phyloP scores from a whole-genome alignment of 2,888 invertebrate species.

The Drosophila mimica region DNA sequence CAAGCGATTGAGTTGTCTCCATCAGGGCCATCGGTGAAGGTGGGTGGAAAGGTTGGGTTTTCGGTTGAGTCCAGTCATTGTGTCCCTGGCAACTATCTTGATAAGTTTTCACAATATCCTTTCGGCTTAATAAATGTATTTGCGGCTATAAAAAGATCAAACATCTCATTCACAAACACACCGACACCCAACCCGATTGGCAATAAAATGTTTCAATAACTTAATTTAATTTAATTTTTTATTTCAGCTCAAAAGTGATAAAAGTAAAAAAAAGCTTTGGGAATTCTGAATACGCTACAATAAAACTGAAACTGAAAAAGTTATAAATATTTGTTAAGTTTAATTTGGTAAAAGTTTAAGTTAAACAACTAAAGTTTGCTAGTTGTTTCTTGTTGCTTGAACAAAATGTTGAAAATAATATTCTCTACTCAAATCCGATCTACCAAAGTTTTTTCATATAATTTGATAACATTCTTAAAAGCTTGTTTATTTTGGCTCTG shows the following conservation, averaged over 20 bases:
- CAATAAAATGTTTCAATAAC: constrained; percentile 71
- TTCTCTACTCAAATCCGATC: not conserved
- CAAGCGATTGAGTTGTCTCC: constrained; percentile 61
- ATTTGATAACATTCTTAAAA: not conserved
- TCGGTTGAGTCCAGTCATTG: constrained; percentile 24
- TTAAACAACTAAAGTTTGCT: not conserved
- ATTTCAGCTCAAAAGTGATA: constrained; percentile 23
- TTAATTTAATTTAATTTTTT: constrained; percentile 68
- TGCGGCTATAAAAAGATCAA: constrained; percentile 44
- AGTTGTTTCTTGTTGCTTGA: not conserved
- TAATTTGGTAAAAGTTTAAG: constrained; percentile 6
- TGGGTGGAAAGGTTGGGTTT: not conserved
- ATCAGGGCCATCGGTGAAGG: not conserved
- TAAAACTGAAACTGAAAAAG: not conserved
- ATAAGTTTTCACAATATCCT: constrained; percentile 70
- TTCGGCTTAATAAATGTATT: constrained; percentile 62
- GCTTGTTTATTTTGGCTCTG: not conserved
- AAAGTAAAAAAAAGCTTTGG: constrained; percentile 7
- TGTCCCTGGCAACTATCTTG: constrained; percentile 62
- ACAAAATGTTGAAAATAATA: not conserved
- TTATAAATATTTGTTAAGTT: constrained; percentile 10
- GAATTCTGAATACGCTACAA: constrained; percentile 45
- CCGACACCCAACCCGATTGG: not conserved
- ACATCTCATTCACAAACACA: constrained; percentile 47
- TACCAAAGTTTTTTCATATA: not conserved